Percentiles rank a stretch among this genome's conserved stretches.
Conservation (phyloP, 2,888 invertebrate genomes). For the Zootermopsis nevadensis region DNA sequence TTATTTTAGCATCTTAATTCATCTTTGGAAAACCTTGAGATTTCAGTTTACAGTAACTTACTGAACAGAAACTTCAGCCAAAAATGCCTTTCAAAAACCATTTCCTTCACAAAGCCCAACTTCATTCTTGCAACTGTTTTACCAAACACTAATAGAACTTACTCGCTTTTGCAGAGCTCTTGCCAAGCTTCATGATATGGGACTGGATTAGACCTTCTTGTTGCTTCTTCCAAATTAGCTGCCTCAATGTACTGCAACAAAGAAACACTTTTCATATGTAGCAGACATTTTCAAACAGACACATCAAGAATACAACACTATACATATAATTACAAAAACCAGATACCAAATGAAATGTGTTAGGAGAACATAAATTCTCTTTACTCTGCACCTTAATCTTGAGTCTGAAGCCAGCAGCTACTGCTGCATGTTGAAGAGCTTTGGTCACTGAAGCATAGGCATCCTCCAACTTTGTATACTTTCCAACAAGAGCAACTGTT, state of each 20-base stretch:
- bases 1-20: too few species aligned
- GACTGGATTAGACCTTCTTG: slow-evolving; percentile 79
- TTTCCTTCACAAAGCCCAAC: too few species aligned
- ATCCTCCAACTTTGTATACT: slow-evolving; percentile 96
- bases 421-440: slow-evolving; percentile 92
- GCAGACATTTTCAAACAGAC: background rate
- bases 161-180: slow-evolving; percentile 86
- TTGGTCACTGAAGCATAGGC: slow-evolving; percentile 97
- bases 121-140: too few species aligned
- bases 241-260: slow-evolving; percentile 86
- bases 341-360: background rate
- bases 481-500: slow-evolving; percentile 92
- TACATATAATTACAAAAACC: background rate
- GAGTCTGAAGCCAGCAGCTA: slow-evolving; percentile 85
- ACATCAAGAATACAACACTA: background rate
- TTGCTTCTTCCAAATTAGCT: slow-evolving; percentile 83
- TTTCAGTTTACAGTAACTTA: too few species aligned
- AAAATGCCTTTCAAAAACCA: too few species aligned
- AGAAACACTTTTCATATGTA: background rate
- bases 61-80: too few species aligned
- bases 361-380: too few species aligned
- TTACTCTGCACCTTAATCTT: slow-evolving; percentile 66
- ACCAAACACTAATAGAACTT: slow-evolving; percentile 60
- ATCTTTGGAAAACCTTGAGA: too few species aligned
- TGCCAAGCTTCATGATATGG: slow-evolving; percentile 95